Evolutionary conservation across 2,888 invertebrate genomes (phyloP).

Genomic region (Gari tellinella): DNA sequence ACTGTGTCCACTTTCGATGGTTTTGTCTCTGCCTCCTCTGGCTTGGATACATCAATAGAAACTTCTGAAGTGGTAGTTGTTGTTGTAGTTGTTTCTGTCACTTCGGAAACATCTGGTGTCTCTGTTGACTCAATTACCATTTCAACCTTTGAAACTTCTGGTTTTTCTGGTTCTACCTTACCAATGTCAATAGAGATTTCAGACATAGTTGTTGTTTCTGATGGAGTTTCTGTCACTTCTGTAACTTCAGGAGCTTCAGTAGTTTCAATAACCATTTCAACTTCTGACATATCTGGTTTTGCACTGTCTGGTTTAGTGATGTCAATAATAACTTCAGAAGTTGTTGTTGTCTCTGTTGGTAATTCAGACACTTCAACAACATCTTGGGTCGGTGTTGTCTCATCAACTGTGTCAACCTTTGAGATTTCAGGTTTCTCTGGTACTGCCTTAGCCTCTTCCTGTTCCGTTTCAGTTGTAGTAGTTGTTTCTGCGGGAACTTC

Average conservation of each 20-base stretch:
- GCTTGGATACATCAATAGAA: conserved; percentile 36
- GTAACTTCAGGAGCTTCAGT: conserved; percentile 34
- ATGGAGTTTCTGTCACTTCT: conserved; percentile 33
- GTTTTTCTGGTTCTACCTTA: conserved; percentile 26
- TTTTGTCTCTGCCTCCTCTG: conserved; percentile 28
- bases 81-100: conserved; percentile 17
- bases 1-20: conserved; percentile 42
- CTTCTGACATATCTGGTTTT: conserved; percentile 49
- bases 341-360: conserved; percentile 40
- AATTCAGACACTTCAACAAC: conserved; percentile 48
- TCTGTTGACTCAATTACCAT: conserved; percentile 21
- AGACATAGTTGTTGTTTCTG: conserved; percentile 22
- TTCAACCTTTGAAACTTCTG: conserved; percentile 40
- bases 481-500: conserved; percentile 35
- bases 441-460: too few species aligned
- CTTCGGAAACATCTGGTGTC: conserved; percentile 26
- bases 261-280: conserved; percentile 39
- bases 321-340: conserved; percentile 45
- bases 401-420: not conserved
- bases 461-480: too few species aligned
- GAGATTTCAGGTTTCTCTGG: not conserved
- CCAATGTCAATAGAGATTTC: conserved; percentile 29
- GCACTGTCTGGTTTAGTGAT: conserved; percentile 34
- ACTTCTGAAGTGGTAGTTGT: conserved; percentile 36
- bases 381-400: conserved; percentile 37